Percentiles rank a stretch among this genome's conserved stretches.
These are phyloP conservation scores for Trinectes maculatus DNA, from an alignment of 2,113 vertebrate genomes.

Conservation along the genomic window DNA sequence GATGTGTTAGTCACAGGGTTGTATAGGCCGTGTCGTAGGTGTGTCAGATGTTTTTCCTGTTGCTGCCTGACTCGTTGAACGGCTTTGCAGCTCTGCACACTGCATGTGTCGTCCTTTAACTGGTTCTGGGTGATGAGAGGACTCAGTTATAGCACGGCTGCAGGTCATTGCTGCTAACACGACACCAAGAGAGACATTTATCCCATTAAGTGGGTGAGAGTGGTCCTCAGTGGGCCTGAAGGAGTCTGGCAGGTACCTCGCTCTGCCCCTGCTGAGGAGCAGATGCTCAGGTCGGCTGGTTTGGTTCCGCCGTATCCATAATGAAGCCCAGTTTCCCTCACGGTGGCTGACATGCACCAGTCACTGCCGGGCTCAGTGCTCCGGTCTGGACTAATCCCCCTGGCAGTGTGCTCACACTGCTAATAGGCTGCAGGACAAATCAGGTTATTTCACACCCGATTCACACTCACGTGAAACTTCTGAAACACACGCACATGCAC, in stretches of 20 bases:
- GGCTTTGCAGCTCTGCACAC: neutral
- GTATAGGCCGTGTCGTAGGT: neutral
- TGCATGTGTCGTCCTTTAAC: neutral
- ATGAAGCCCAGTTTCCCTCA: conserved; percentile 63
- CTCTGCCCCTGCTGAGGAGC: conserved; percentile 19
- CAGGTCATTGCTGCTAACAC: neutral
- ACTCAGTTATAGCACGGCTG: neutral
- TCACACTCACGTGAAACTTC: conserved; percentile 67
- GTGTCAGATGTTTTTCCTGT: conserved; percentile 1
- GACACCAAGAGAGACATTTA: neutral
- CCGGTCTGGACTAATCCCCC: conserved; percentile 59
- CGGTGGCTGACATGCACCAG: conserved; percentile 59
- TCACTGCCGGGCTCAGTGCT: conserved; percentile 61
- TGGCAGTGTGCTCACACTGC: conserved; percentile 51
- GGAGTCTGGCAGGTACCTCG: conserved; percentile 27
- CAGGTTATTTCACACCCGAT: conserved; percentile 68
- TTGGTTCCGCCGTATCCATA: conserved; percentile 55
- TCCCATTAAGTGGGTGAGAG: conserved; percentile 11
- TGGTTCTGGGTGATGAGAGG: neutral
- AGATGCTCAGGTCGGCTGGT: conserved; percentile 39
- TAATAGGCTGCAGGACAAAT: conserved; percentile 70
- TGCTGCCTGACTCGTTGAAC: neutral
- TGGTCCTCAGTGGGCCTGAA: conserved; percentile 9
- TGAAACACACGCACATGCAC: too few species aligned
- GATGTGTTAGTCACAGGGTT: neutral